phyloP scores from a whole-genome alignment of 2,797 vertebrate genomes.

The Lepilemur septentrionalis region DNA sequence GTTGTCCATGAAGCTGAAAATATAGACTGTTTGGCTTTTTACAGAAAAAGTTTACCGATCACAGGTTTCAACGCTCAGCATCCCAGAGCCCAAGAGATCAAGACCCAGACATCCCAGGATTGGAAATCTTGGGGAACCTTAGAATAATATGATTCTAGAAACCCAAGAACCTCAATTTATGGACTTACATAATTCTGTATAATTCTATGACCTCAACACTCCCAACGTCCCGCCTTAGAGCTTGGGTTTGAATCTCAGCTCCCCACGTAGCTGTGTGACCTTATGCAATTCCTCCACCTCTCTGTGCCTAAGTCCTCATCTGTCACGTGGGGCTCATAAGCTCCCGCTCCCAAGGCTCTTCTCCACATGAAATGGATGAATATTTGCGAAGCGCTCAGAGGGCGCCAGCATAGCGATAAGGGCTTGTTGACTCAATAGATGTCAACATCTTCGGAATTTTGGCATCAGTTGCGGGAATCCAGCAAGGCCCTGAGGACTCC shows the following conservation, averaged over 20 bases:
- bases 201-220: rapidly evolving
- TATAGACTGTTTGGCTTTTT: neutral
- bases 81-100: neutral
- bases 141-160: neutral
- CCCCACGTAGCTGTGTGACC: neutral
- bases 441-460: neutral
- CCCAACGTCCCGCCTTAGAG: rapidly evolving
- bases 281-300: rapidly evolving
- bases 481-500: neutral
- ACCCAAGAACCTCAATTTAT: neutral
- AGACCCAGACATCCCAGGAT: neutral
- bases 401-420: neutral
- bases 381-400: neutral
- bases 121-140: neutral
- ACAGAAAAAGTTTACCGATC: neutral
- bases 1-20: neutral
- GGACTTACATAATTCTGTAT: neutral
- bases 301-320: neutral
- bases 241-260: neutral
- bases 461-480: neutral
- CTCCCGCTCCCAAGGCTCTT: too few relatives aligned
- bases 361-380: neutral
- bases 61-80: neutral
- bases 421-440: neutral
- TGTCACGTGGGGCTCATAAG: neutral